phyloP scores from a whole-genome alignment of 2,888 invertebrate species.

The Ennomos quercinarius region DNA sequence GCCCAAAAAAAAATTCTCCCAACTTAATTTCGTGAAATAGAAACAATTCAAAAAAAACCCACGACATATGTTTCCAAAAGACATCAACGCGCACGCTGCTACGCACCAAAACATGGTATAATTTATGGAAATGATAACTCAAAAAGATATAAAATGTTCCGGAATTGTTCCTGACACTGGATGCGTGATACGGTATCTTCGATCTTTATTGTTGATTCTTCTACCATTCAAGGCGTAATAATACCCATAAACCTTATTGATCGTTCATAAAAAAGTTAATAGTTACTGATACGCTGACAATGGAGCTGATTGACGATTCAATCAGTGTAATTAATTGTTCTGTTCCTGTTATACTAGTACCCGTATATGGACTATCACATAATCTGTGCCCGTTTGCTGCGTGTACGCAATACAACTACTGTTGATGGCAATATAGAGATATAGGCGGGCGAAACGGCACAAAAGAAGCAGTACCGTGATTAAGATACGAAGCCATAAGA shows the following conservation, averaged over 20 bases:
- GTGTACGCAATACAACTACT: slow-evolving; percentile 40
- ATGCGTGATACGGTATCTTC: slow-evolving; percentile 15
- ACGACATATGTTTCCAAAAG: not conserved
- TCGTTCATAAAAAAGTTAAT: slow-evolving; percentile 50
- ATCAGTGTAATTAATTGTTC: slow-evolving; percentile 70
- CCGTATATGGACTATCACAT: slow-evolving; percentile 50
- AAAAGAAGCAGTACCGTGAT: not conserved
- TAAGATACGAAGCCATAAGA: no score
- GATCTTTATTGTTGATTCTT: slow-evolving; percentile 34
- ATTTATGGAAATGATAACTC: no score
- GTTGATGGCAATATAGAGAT: no score
- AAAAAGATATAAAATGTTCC: slow-evolving; percentile 14
- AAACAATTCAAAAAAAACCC: no score
- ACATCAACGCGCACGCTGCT: no score
- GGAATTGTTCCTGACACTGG: slow-evolving; percentile 11
- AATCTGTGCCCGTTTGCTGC: slow-evolving; percentile 60
- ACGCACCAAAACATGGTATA: not conserved
- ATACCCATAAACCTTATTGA: slow-evolving; percentile 42
- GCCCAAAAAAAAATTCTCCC: no score
- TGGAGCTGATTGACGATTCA: slow-evolving; percentile 65
- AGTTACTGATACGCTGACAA: slow-evolving; percentile 57
- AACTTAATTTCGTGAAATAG: no score
- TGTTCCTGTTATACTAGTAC: slow-evolving; percentile 61
- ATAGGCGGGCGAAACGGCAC: not conserved
- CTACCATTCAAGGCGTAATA: slow-evolving; percentile 35